These are phyloP conservation scores for Leptinotarsa undecemlineata DNA, from an alignment of 1,140 invertebrate genomes.

Conservation along the genomic window DNA sequence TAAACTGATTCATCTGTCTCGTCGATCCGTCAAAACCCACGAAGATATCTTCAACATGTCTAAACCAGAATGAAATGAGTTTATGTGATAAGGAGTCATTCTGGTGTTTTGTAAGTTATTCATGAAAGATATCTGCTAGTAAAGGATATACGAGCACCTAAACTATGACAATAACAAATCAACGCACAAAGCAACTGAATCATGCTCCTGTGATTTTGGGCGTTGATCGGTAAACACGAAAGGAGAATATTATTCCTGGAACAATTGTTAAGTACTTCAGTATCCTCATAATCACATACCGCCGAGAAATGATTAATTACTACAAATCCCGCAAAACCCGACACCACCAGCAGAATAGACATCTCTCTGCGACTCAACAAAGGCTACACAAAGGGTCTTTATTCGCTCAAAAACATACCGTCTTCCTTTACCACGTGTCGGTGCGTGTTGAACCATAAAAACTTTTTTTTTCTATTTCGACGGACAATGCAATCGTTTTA, in stretches of 20 bases:
- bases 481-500: slow-evolving; percentile 23
- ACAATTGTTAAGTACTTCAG: background rate
- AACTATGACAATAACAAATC: no score
- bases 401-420: slow-evolving; percentile 4
- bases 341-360: background rate
- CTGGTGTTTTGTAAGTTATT: no score
- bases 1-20: no score
- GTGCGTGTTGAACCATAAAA: background rate
- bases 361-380: background rate
- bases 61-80: no score
- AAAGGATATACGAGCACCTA: no score
- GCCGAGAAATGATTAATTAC: background rate
- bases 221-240: no score
- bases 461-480: slow-evolving; percentile 7
- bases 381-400: background rate
- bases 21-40: no score
- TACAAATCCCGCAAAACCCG: background rate
- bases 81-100: no score
- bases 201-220: no score
- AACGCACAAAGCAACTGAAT: no score
- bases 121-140: no score
- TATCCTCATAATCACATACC: background rate
- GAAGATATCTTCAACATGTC: no score
- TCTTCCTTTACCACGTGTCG: background rate
- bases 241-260: background rate